A percentile compares a stretch with the other conserved stretches of the same genome.
phyloP scores from a whole-genome alignment of 2,888 invertebrate species.

The Cataglyphis altisquamis region DNA sequence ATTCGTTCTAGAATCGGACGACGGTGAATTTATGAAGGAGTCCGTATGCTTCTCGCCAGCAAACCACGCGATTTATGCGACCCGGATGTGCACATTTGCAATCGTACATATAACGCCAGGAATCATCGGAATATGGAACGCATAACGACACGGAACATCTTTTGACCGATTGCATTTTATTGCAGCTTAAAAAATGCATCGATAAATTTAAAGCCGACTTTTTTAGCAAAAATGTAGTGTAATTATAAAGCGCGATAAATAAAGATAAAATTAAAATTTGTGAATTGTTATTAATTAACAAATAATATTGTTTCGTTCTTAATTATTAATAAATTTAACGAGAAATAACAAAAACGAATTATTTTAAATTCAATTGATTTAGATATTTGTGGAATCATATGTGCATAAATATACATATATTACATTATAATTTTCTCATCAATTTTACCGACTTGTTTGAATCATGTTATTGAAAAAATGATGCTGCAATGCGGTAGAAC shows the following conservation, averaged over 20 bases:
- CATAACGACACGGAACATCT: background rate
- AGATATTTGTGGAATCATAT: background rate
- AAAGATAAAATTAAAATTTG: background rate
- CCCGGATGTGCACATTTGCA: slow-evolving; percentile 40
- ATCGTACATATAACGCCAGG: slow-evolving; percentile 21
- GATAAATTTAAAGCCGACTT: background rate
- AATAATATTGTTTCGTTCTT: background rate
- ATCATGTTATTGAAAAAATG: background rate
- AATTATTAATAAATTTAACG: slow-evolving; percentile 5
- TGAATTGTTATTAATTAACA: background rate
- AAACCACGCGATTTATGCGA: slow-evolving; percentile 41
- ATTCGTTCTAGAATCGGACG: slow-evolving; percentile 46
- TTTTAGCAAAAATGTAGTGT: background rate
- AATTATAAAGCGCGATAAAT: background rate
- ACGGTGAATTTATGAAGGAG: slow-evolving; percentile 45
- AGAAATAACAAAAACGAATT: background rate
- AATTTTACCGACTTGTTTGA: background rate
- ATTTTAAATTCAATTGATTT: slow-evolving; percentile 1
- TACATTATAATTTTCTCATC: background rate
- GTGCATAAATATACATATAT: background rate
- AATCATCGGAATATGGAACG: slow-evolving; percentile 16
- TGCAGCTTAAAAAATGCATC: background rate
- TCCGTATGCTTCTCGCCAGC: slow-evolving; percentile 9
- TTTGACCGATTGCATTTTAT: slow-evolving; percentile 14
- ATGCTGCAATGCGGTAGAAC: background rate